Evolutionary conservation across 1,140 invertebrate species (phyloP).

Genomic region (Drosophila murphyi): DNA sequence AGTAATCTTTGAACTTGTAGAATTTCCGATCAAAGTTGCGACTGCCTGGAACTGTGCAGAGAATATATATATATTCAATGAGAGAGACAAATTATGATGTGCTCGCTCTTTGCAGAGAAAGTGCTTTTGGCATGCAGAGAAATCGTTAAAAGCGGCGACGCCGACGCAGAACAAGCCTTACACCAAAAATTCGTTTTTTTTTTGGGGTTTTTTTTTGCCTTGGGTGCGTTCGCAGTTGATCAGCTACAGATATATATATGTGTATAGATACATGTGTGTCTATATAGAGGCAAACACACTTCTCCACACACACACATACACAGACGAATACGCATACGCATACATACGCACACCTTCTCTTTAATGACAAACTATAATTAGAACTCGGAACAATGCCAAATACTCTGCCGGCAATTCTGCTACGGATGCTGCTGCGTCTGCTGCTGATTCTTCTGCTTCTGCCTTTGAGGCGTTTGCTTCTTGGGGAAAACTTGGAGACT

Average conservation of each 20-base stretch:
- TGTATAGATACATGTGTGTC: constrained; percentile 21
- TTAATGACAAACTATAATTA: constrained; percentile 83
- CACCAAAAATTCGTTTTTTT: constrained; percentile 24
- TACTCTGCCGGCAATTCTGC: constrained; percentile 75
- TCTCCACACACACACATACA: constrained; percentile 28
- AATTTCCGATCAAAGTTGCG: constrained; percentile 15
- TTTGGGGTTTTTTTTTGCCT: constrained; percentile 57
- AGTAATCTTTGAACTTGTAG: not conserved
- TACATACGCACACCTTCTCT: constrained; percentile 65
- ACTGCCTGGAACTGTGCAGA: constrained; percentile 18
- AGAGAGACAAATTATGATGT: constrained; percentile 30
- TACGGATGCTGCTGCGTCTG: constrained; percentile 31
- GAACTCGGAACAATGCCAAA: constrained; percentile 83
- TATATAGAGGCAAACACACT: constrained; percentile 39
- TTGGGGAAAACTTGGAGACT: constrained; percentile 22
- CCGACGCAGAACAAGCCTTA: constrained; percentile 46
- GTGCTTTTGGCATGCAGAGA: constrained; percentile 32
- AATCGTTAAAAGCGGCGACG: constrained; percentile 45
- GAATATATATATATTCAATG: constrained; percentile 37
- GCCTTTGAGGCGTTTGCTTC: constrained; percentile 29
- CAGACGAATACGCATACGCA: constrained; percentile 26
- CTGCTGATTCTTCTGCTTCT: constrained; percentile 24
- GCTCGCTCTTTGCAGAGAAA: constrained; percentile 37
- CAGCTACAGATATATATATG: constrained; percentile 8
- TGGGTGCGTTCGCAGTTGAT: constrained; percentile 28